Evolutionary conservation across 2,888 invertebrate species (phyloP), one percentile per base, ranked within the genome.

Genomic region (Halocaridina rubra): DNA sequence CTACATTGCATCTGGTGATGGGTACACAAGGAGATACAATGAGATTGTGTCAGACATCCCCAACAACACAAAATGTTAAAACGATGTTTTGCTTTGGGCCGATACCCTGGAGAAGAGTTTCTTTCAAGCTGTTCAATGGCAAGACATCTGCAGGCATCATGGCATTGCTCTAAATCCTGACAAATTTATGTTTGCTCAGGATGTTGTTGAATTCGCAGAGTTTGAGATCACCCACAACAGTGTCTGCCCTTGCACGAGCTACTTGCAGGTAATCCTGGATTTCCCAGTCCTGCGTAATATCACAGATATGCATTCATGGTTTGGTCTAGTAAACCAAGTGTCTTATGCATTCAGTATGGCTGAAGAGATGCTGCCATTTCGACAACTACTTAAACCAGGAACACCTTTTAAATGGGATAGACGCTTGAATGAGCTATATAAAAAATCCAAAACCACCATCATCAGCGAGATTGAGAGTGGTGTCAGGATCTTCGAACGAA

Each of bases 31-130:
- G 2, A 10, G 69, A 0, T 76, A 46, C 24, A 76, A 85, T 33
- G 22, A 77, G 19, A 53, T 78, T n/a, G 29, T 67, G 22, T 4
- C 33, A 1, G 77, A 82, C n/a, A 64, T 78, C 27, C 59, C 78
- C 13, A 24, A 22, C 10, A 79, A 72, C 27, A 32, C 32, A 27
- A 78, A 61, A 29, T 84, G 79, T 69, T 67, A 79, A 2, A 67
- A 84, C 33, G 79, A 84, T 67, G 64, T 30, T 13, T 39, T 84
- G 5, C 64, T 78, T 24, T 84, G 78, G 74, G 81, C 46, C 8
- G 24, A 78, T 29, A 24, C 29, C 33, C 72, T 84, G 1, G 57
- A 57, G 53, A 10, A 24, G 13, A 30, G n/a, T 7, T 78, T 78
- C 39, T 53, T 67, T 19, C 77, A 78, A 32, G 32, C 82, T 2